Base-by-base conservation (phyloP, 2,113 vertebrate species). In the Procapra przewalskii region DNA sequence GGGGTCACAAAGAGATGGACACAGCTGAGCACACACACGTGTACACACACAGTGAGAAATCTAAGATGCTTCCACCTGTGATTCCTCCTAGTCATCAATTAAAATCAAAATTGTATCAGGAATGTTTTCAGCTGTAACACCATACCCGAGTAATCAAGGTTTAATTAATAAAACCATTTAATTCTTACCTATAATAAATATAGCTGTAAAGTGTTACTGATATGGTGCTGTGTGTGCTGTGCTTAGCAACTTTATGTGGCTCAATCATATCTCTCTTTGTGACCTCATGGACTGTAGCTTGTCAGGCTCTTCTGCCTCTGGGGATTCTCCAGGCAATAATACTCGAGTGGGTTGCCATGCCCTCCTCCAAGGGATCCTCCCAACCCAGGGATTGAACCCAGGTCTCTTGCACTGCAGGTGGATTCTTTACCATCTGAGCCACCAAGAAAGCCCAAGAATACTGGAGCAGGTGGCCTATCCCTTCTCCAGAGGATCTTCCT, bases 111-210 rank as follows among this genome's bases (percentile, higher is more conserved):
- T 88, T 77, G 48, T 16, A 23, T 45, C n/a, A 93, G 15, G 6
- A 36, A 71, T 81, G 6, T 55, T 81, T 77, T 87, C 55, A 87
- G 21, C 14, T 52, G 14, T 5, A 85, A 36, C 2, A 89, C 15
- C 19, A 31, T 57, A 43, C 5, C 7, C 57, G 36, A 52, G 8
- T n/a, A 54, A 77, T 17, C 7, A 48, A 64, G 13, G 3, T 7
- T 96, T 84, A 71, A 94, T 94, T 60, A 67, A 96, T 71, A 33
- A 88, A 60, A 31, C 45, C 33, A 57, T 62, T 91, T 62, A 90
- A 96, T 40, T 62, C 55, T 88, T n/a, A 29, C 21, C 60, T 67
- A 40, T 25, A 43, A 89, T 40, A 89, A 59, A 11, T 71, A 83
- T 43, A 27, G 16, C 50, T 33, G 3, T 60, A 36, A 93, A 40